A percentile compares a stretch with the other conserved stretches of the same genome.
phyloP scores from a whole-genome alignment of 2,797 vertebrate species.

The Crax fasciolata region DNA sequence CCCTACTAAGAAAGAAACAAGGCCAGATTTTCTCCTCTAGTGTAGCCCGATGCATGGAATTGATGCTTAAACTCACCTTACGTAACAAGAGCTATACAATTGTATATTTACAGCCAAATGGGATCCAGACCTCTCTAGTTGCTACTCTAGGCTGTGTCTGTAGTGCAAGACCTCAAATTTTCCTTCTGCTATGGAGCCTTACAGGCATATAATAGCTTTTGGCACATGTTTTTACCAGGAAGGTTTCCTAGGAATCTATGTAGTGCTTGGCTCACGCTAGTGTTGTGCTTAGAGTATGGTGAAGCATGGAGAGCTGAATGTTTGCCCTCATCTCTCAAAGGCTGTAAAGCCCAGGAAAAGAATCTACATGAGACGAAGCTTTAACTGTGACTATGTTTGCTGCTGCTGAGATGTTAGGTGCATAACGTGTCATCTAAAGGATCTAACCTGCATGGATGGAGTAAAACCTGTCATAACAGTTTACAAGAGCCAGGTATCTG shows the following conservation, averaged over 20 bases:
- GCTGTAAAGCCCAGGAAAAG: background rate
- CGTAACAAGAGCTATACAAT: background rate
- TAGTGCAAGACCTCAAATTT: background rate
- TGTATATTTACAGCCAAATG: background rate
- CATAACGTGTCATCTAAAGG: background rate
- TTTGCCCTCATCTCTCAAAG: background rate
- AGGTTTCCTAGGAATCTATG: background rate
- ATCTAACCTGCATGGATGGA: background rate
- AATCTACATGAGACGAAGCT: background rate
- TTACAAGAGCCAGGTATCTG: background rate
- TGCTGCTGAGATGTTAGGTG: background rate
- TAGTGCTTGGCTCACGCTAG: background rate
- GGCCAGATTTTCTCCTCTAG: background rate
- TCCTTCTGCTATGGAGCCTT: background rate
- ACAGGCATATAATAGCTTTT: background rate
- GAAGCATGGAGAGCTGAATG: background rate
- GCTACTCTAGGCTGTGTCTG: background rate
- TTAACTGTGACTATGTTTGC: background rate
- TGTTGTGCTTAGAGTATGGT: background rate
- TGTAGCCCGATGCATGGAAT: background rate
- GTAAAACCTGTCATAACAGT: background rate
- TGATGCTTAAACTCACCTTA: background rate
- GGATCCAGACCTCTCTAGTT: background rate
- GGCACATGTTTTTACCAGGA: background rate
- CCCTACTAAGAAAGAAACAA: background rate